A percentile compares a stretch with the other conserved stretches of the same genome.
Conservation (phyloP, 92 coral and sea anemone genomes). For the Virgularia gustaviana region DNA sequence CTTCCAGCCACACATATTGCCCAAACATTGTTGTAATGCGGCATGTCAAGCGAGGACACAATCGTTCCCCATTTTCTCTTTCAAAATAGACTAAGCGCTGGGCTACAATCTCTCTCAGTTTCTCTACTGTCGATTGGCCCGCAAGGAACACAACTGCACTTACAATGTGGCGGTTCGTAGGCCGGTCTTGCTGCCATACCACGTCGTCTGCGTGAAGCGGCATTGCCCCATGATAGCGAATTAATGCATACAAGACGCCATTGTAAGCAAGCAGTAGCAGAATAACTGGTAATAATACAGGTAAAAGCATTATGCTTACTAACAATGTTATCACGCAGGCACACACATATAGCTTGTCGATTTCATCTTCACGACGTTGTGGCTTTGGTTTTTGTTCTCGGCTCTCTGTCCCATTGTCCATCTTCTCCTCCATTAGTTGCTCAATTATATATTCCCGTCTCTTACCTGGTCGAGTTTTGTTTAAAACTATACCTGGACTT, state of each 20-base stretch:
- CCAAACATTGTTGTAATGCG: slow-evolving; percentile 66
- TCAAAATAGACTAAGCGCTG: slow-evolving; percentile 74
- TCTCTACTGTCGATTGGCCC: slow-evolving; percentile 71
- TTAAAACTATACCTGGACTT: too few relatives aligned
- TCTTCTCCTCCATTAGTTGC: too few relatives aligned
- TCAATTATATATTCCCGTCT: too few relatives aligned
- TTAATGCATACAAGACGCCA: slow-evolving; percentile 41
- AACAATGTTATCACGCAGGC: slow-evolving; percentile 48
- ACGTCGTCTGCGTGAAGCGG: slow-evolving; percentile 85
- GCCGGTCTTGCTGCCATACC: slow-evolving; percentile 95
- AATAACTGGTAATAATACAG: slow-evolving; percentile 51
- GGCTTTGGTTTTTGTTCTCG: not conserved
- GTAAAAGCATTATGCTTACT: slow-evolving; percentile 52
- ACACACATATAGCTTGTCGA: slow-evolving; percentile 3
- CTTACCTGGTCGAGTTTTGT: too few relatives aligned
- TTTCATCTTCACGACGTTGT: not conserved
- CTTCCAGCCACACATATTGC: slow-evolving; percentile 83
- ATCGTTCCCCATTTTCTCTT: slow-evolving; percentile 67
- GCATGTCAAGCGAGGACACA: slow-evolving; percentile 78
- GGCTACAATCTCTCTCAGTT: slow-evolving; percentile 61
- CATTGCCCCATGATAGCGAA: slow-evolving; percentile 57
- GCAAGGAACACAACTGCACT: slow-evolving; percentile 77
- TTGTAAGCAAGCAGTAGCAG: slow-evolving; percentile 53
- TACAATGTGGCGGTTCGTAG: slow-evolving; percentile 82
- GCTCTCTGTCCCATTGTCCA: not conserved